Evolutionary conservation across 2,888 invertebrate species (phyloP).

Genomic region (Tenthredo distinguenda): DNA sequence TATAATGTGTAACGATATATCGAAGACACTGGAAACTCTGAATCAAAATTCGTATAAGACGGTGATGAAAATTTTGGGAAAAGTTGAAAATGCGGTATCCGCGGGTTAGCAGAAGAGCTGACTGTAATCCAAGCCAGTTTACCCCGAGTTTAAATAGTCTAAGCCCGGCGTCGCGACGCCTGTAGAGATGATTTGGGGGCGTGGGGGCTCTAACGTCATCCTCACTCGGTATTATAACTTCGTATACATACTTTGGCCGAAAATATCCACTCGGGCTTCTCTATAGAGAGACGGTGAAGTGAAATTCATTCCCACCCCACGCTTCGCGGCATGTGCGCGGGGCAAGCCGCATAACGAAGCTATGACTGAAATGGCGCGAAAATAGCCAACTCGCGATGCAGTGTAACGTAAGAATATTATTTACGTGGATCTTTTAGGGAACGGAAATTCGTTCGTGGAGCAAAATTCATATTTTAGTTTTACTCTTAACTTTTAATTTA

Average conservation of each 20-base stretch:
- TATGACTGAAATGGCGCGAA: conserved; percentile 36
- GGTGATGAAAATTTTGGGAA: background rate
- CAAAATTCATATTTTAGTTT: background rate
- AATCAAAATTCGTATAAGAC: background rate
- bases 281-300: background rate
- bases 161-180: background rate
- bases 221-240: background rate
- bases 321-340: background rate
- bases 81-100: background rate
- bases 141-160: background rate
- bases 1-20: background rate
- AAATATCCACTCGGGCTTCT: background rate
- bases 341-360: background rate
- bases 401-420: background rate
- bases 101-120: background rate
- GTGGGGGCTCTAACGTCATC: conserved; percentile 9
- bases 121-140: conserved; percentile 16
- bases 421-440: background rate
- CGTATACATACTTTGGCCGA: background rate
- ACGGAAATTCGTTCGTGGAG: background rate
- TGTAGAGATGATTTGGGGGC: background rate
- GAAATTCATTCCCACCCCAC: background rate
- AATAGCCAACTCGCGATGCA: background rate
- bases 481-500: background rate
- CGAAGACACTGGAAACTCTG: background rate